Evolutionary conservation across 2,113 vertebrate genomes (phyloP), one percentile per base, ranked within the genome.

Genomic region (Addax nasomaculatus): DNA sequence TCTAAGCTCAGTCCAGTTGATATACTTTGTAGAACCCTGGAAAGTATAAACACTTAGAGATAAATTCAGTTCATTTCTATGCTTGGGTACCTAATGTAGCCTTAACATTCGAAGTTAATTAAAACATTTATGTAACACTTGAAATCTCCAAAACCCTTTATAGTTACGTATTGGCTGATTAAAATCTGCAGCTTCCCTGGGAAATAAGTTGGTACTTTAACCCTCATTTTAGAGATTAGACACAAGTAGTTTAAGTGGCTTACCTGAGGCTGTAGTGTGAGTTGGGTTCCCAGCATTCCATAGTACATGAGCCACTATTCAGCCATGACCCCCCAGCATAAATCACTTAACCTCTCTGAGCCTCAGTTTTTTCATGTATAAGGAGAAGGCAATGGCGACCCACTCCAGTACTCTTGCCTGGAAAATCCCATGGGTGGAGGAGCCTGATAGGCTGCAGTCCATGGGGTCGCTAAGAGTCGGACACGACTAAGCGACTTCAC

Each of bases 61-160:
- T 85, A 89, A 83, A 95, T 79, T 89, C 83, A 89, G 6, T 58
- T 89, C 33, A 83, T 86, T 96, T 88, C 92, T 25, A 87, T 53
- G 19, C 84, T 10, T 93, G 51, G 45, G 39, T 90, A 51, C 55
- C 90, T 90, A 93, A 95, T 89, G 60, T 58, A 89, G 39, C 83
- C 39, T 95, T 96, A 96, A 64, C 91, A 80, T 89, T 96, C 79
- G 95, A 97, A 78, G 57, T 80, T 92, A 95, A 60, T 95, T 93
- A 97, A 98, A 97, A 93, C 64, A 92, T 88, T 92, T 96, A 62
- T 85, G 95, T 97, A 96, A 89, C 81, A 95, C 91, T 96, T 97
- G 84, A 67, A 93, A 96, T 96, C 95, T 92, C 92, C 86, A 97
- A 95, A 97, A 97, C 89, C 85, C 90, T 97, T 96, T 89, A 85